Evolutionary conservation across 2,888 invertebrate genomes (phyloP).

Genomic region (Folsomia candida): DNA sequence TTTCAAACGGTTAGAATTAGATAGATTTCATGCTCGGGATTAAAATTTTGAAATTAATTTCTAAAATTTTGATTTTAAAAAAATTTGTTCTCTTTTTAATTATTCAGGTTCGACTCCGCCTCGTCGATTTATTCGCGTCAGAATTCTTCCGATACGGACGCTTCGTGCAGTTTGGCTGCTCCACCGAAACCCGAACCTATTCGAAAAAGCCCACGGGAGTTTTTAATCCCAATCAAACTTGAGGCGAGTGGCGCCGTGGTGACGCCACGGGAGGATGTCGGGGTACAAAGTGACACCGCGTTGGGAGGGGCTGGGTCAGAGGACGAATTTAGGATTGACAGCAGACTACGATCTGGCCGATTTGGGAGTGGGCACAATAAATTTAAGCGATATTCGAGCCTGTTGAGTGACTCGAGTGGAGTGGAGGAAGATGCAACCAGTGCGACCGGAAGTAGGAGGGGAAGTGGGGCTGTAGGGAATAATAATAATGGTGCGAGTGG

Average conservation of each 20-base stretch:
- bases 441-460: constrained; percentile 27
- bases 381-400: constrained; percentile 59
- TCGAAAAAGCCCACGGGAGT: constrained; percentile 83
- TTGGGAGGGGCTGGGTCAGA: constrained; percentile 31
- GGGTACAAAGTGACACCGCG: constrained; percentile 25
- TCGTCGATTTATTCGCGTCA: constrained; percentile 59
- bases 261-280: constrained; percentile 59
- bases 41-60: too few relatives aligned
- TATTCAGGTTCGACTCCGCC: constrained; percentile 31
- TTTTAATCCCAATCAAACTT: constrained; percentile 88
- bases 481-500: constrained; percentile 8
- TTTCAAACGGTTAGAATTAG: too few relatives aligned
- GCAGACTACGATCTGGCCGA: constrained; percentile 53
- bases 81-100: too few relatives aligned
- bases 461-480: constrained; percentile 17
- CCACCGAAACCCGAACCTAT: constrained; percentile 64
- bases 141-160: constrained; percentile 72
- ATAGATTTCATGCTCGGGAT: too few relatives aligned
- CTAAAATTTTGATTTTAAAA: too few relatives aligned
- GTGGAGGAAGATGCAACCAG: constrained; percentile 36
- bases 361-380: constrained; percentile 55
- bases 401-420: constrained; percentile 43
- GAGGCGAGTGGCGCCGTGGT: constrained; percentile 80
- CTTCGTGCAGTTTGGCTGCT: constrained; percentile 38
- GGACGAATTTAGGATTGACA: constrained; percentile 57